Percentiles rank a stretch among this genome's conserved stretches.
These are phyloP conservation scores for Acanthis flammea DNA, from an alignment of 2,797 vertebrate genomes.

Conservation along the genomic window DNA sequence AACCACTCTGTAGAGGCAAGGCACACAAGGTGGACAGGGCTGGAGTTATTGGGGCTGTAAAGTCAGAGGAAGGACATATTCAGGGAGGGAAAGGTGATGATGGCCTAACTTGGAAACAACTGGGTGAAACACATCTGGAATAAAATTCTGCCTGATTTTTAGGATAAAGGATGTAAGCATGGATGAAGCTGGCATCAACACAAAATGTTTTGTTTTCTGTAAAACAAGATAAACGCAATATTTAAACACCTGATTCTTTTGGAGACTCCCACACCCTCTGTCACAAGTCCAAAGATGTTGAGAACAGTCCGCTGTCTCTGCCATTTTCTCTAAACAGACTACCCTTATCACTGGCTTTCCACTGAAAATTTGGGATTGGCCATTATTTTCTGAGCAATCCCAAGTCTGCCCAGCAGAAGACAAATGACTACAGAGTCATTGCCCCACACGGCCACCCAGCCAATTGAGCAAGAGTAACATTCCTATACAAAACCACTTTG, in stretches of 20 bases:
- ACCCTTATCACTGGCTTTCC: not conserved
- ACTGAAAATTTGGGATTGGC: not conserved
- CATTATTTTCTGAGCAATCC: not conserved
- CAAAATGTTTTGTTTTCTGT: not conserved
- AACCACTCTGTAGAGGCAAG: not conserved
- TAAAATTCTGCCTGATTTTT: not conserved
- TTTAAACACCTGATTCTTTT: not conserved
- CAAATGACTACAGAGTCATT: not conserved
- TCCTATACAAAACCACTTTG: not conserved
- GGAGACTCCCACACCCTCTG: not conserved
- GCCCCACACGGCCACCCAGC: fast-evolving
- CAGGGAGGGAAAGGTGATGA: not conserved
- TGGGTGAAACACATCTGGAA: not conserved
- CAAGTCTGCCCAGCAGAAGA: not conserved
- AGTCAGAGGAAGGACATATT: not conserved
- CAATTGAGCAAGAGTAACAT: not conserved
- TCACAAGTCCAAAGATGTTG: not conserved
- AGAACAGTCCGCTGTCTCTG: not conserved
- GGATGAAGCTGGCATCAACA: not conserved
- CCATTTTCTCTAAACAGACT: not conserved
- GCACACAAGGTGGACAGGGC: not conserved
- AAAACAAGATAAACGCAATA: not conserved
- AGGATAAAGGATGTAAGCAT: not conserved
- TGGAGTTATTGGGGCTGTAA: fast-evolving
- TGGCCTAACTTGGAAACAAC: not conserved